phyloP scores from a whole-genome alignment of 2,113 vertebrate species.

The Coptodon bakossiorum region DNA sequence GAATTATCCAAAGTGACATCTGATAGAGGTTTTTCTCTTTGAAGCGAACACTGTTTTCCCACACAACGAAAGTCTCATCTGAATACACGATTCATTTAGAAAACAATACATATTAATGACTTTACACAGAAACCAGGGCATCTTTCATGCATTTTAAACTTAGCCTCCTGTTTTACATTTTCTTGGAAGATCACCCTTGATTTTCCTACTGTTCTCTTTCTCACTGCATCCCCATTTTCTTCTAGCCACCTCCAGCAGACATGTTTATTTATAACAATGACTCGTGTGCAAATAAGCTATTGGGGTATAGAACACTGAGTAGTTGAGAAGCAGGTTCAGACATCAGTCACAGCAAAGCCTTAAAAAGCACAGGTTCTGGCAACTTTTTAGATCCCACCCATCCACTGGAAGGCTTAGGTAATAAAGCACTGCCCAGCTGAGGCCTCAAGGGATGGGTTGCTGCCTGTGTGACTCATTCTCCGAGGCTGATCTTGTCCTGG shows the following conservation, averaged over 20 bases:
- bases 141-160: neutral
- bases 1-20: neutral
- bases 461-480: constrained; percentile 61
- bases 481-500: constrained; percentile 25
- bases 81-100: constrained; percentile 26
- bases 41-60: neutral
- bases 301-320: constrained; percentile 35
- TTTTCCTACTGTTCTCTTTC: neutral
- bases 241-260: constrained; percentile 55
- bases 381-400: constrained; percentile 30
- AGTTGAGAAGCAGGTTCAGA: constrained; percentile 23
- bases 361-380: neutral
- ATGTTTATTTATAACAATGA: constrained; percentile 67
- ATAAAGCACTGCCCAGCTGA: constrained; percentile 44
- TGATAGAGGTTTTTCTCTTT: constrained; percentile 14
- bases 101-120: constrained; percentile 32
- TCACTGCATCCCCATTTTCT: constrained; percentile 3
- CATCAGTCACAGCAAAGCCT: constrained; percentile 5
- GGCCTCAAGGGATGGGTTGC: constrained; percentile 40
- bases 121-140: neutral
- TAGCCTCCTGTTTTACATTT: constrained; percentile 9
- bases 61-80: neutral
- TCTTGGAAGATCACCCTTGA: constrained; percentile 11
- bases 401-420: constrained; percentile 32
- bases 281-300: constrained; percentile 57